Evolutionary conservation across 2,888 invertebrate species (phyloP).

Genomic region (Acleris emargana): DNA sequence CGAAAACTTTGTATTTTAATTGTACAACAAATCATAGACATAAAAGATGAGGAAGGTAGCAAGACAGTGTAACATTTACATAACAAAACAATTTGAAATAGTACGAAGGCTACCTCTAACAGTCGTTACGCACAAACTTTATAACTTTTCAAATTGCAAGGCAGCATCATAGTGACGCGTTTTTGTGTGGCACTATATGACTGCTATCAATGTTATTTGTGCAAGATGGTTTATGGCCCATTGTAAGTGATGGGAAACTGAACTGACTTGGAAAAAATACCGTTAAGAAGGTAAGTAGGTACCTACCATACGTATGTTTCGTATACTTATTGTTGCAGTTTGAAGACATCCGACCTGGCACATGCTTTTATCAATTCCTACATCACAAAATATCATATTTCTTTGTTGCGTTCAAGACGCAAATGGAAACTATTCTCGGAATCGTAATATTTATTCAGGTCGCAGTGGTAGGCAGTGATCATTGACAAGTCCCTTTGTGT

Average conservation of each 20-base stretch:
- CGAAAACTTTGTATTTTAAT: not conserved
- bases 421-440: slow-evolving; percentile 26
- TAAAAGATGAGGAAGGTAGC: slow-evolving; percentile 25
- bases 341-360: too few relatives aligned
- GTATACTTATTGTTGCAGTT: too few relatives aligned
- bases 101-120: slow-evolving; percentile 50
- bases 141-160: slow-evolving; percentile 52
- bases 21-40: slow-evolving; percentile 9
- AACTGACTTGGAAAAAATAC: too few relatives aligned
- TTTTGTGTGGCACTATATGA: slow-evolving; percentile 40
- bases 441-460: slow-evolving; percentile 34
- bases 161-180: slow-evolving; percentile 42
- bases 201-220: slow-evolving; percentile 37
- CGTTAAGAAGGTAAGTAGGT: too few relatives aligned
- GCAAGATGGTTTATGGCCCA: not conserved
- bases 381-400: slow-evolving; percentile 3
- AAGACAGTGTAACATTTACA: slow-evolving; percentile 50
- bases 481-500: slow-evolving; percentile 47
- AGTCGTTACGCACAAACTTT: slow-evolving; percentile 50
- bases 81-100: slow-evolving; percentile 49
- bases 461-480: slow-evolving; percentile 28
- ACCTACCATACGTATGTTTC: too few relatives aligned
- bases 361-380: not conserved
- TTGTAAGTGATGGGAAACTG: not conserved
- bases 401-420: slow-evolving; percentile 18